Conservation (phyloP, 53 echinoderm and acorn worm genomes). For the Luidia sarsii region DNA sequence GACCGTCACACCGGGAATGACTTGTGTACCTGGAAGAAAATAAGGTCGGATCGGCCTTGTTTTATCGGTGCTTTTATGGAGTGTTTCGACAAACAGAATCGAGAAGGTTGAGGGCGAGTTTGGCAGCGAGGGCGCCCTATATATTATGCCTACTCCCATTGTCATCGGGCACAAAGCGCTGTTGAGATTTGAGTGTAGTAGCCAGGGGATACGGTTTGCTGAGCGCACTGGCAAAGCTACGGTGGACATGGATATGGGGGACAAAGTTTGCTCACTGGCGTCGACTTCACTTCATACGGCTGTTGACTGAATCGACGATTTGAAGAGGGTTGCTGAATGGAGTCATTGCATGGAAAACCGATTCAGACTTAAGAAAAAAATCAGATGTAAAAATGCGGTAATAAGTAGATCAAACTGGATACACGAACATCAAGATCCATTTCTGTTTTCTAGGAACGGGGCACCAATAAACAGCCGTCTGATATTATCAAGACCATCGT, state of each 20-base stretch:
- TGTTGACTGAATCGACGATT: constrained; percentile 11
- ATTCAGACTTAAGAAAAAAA: too few species aligned
- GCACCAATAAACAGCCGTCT: too few species aligned
- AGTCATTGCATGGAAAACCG: too few species aligned
- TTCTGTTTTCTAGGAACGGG: too few species aligned
- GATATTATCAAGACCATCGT: background rate
- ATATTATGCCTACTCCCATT: constrained; percentile 21
- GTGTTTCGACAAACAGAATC: background rate
- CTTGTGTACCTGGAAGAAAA: too few species aligned
- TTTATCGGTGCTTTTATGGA: background rate
- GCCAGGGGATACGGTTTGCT: constrained; percentile 33
- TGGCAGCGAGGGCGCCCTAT: background rate
- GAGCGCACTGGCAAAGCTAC: constrained; percentile 9
- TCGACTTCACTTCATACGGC: background rate
- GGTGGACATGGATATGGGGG: background rate
- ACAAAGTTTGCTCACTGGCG: background rate
- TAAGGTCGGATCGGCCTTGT: too few species aligned
- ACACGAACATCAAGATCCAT: too few species aligned
- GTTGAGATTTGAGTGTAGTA: constrained; percentile 22
- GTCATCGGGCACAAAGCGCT: background rate
- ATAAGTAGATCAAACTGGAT: too few species aligned
- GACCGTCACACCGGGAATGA: too few species aligned
- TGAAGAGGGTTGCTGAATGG: too few species aligned
- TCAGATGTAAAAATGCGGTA: too few species aligned
- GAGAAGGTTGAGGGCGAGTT: constrained; percentile 7